Base-by-base conservation (phyloP, 2,888 invertebrate species). In the Allygus modestus region DNA sequence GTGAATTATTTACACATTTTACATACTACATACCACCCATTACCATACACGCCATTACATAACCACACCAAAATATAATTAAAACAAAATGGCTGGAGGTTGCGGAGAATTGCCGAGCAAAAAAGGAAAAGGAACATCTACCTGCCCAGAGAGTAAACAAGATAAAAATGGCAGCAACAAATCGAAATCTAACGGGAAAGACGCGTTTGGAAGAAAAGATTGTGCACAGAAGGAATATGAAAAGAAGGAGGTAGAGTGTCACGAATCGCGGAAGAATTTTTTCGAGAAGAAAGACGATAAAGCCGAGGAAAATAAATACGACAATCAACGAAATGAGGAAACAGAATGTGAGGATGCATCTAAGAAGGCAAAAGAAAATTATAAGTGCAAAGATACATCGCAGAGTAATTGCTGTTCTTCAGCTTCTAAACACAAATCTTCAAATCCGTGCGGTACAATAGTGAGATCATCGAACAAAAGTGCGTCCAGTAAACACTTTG, bases 251-350 rank as follows among this genome's bases (percentile, higher is more conserved):
- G 1, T 15, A 0, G 65, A 65, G 17, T 65, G 65, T 65, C 65
- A 65, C 65, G 65, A 65, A 65, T 65, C 65, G 9, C 9, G 28
- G 12, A 65, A 65, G 28, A 65, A 15, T 17, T 65, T 65, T 31
- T 65, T 65, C 15, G 65, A 65, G 28, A 65, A 58, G 20, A 46
- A 46, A 46, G 12, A 4, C 5, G 17, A 58, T 23, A 58, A 58
- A 23, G 2, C 20, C 23, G 12, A 58, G 20, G 23, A 23, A 11
- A 17, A n/a, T 51, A 58, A 58, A 58, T 23, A 2, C 5, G 15
- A 58, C 7, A 12, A 17, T n/a, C 1, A 58, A 58, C 9, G 58
- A 20, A 58, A 58, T 11, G 15, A 15, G 51, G 2, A 51, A 15
- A 51, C 2, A 51, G n/a, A 58, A 9, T 65, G 65, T 17, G 31